Percentiles rank a stretch among this genome's conserved stretches.
These are phyloP conservation scores for Hyphantria cunea DNA, from an alignment of 1,140 invertebrate genomes.

Conservation along the genomic window DNA sequence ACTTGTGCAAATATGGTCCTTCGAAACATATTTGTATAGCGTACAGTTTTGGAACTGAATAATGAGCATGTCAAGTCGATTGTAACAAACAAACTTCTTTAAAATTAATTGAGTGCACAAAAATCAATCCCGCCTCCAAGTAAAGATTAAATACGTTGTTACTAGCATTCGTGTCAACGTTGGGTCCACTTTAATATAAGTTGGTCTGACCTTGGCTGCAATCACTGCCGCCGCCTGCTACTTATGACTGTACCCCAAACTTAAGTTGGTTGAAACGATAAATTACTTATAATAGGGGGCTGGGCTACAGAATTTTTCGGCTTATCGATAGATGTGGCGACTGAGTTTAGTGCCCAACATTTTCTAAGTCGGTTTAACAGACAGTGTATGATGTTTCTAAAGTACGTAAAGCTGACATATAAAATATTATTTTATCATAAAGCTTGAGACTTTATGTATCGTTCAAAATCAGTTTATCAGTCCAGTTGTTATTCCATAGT, in stretches of 20 bases:
- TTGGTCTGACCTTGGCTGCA: background rate
- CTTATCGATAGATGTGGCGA: background rate
- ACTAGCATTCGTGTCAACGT: constrained; percentile 2
- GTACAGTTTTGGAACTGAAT: too few relatives aligned
- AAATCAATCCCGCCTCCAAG: background rate
- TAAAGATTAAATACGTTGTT: constrained; percentile 1
- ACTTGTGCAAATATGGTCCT: too few relatives aligned
- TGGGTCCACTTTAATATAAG: constrained; percentile 2
- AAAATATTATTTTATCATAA: too few relatives aligned
- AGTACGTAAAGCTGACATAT: too few relatives aligned
- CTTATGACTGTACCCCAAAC: constrained; percentile 1
- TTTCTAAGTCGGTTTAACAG: background rate
- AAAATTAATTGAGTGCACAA: background rate
- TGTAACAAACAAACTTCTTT: background rate
- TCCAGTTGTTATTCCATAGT: too few relatives aligned
- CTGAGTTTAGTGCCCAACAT: background rate
- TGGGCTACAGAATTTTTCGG: background rate
- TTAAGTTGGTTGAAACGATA: constrained; percentile 4
- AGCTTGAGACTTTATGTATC: too few relatives aligned
- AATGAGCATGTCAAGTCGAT: too few relatives aligned
- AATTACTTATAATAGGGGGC: constrained; percentile 8
- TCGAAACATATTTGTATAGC: too few relatives aligned
- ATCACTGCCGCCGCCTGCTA: background rate
- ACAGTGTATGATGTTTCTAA: background rate
- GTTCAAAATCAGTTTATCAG: too few relatives aligned